phyloP scores from a whole-genome alignment of 2,113 vertebrate species.

The Rattus norvegicus region DNA sequence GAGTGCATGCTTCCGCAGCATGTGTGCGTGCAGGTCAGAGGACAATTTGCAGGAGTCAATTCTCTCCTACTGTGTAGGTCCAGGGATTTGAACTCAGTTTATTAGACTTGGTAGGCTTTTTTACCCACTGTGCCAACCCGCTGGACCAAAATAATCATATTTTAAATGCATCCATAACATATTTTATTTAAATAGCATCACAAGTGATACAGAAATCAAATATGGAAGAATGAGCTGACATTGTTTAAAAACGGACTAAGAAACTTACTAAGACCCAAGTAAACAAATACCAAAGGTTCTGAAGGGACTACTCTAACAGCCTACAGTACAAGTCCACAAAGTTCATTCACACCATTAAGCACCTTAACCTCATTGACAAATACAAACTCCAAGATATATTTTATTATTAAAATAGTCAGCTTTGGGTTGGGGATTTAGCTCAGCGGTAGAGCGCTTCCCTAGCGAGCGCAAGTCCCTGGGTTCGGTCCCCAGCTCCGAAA shows the following conservation, averaged over 20 bases:
- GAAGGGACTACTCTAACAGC: background rate
- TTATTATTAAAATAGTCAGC: background rate
- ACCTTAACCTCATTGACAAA: background rate
- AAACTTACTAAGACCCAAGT: background rate
- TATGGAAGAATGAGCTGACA: background rate
- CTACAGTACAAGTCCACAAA: too few relatives aligned
- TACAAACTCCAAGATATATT: background rate
- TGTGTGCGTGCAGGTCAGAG: background rate
- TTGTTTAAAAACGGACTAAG: background rate
- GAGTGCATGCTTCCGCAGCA: background rate
- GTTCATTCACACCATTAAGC: background rate
- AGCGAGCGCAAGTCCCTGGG: too few relatives aligned
- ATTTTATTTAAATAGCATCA: background rate
- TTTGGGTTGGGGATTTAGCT: too few relatives aligned
- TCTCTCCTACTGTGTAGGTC: too few relatives aligned
- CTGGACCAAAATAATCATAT: background rate
- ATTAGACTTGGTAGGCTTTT: too few relatives aligned
- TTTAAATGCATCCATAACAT: slow-evolving; percentile 12
- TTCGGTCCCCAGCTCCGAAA: too few relatives aligned
- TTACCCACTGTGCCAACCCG: background rate
- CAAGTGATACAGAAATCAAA: slow-evolving; percentile 10
- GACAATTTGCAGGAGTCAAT: background rate
- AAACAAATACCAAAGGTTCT: background rate
- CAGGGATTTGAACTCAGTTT: background rate
- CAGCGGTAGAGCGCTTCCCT: too few relatives aligned